Base-by-base conservation (phyloP, 2,888 invertebrate genomes). In the Trachelus stipa region DNA sequence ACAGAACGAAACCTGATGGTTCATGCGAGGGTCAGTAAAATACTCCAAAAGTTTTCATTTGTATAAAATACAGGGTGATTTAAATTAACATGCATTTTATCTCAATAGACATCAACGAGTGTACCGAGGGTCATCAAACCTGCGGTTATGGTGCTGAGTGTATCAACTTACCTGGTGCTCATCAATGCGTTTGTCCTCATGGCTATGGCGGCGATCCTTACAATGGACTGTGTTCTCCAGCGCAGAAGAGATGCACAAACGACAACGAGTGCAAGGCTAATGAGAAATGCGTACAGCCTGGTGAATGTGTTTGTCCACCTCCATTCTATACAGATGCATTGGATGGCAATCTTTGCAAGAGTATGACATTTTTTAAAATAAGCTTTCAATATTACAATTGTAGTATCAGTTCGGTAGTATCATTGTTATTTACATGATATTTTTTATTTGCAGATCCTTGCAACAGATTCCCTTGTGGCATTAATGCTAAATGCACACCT, bases 141-240 rank as follows among this genome's bases (percentile, higher is more conserved):
- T 98, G 98, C 90, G 97, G 97, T 6, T 96, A 96, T 88, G 97
- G 97, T 30, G 97, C 98, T 0, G 95, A 96, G 90, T 98, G 98
- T 90, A 92, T 95, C 37, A 98, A 98, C 89, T 94, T 94, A 23
- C 93, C 93, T 11, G 98, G 98, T 12, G 94, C 96, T 9, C 96
- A 94, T 88, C 94, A 94, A 83, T 98, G 98, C 88, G 93, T 94
- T 85, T 98, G 97, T 87, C 97, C 97, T 0, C 93, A 93, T 74
- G 97, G 96, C 12, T 97, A 96, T 86, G 94, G 95, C 75, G 97
- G 97, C 77, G 97, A 97, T 91, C 94, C 96, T 1, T 95, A 96
- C 90, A 95, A 96, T 79, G 96, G 96, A 1, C 93, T 96, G 33
- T 98, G 98, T 89, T 94, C 96, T 4, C 94, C 96, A 12, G 96